These are phyloP conservation scores for Zhuqinia jingwanae DNA, from an alignment of 2,888 invertebrate genomes.

Conservation along the genomic window DNA sequence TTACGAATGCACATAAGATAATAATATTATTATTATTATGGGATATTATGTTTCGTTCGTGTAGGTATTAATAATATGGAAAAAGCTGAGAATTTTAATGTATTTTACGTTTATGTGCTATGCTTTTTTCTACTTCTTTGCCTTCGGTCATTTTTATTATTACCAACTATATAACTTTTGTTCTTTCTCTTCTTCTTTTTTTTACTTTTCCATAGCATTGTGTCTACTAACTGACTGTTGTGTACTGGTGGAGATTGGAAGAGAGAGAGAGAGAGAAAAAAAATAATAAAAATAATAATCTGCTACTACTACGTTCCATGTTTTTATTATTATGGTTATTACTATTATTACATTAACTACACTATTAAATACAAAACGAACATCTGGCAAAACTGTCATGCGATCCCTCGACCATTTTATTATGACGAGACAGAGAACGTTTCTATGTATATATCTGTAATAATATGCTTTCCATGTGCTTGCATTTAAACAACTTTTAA, in stretches of 20 bases:
- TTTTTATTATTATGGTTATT: conserved; percentile 45
- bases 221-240: too few species aligned
- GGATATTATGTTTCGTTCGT: too few species aligned
- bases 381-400: conserved; percentile 66
- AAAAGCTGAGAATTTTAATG: too few species aligned
- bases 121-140: conserved; percentile 64
- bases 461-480: conserved; percentile 44
- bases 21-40: too few species aligned
- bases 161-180: conserved; percentile 52
- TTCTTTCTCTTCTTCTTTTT: conserved; percentile 45
- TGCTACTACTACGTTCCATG: conserved; percentile 42
- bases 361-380: conserved; percentile 50
- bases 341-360: conserved; percentile 49
- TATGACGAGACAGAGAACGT: conserved; percentile 46
- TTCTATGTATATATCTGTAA: neutral
- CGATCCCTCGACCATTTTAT: conserved; percentile 67
- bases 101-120: conserved; percentile 56
- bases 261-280: neutral
- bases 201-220: too few species aligned
- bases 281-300: too few species aligned
- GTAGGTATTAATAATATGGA: too few species aligned
- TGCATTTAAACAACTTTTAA: too few species aligned
- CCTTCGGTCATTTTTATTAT: conserved; percentile 57
- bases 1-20: too few species aligned
- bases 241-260: conserved; percentile 19